phyloP scores from a whole-genome alignment of 2,888 invertebrate species.

The Caenorhabditis plicata region DNA sequence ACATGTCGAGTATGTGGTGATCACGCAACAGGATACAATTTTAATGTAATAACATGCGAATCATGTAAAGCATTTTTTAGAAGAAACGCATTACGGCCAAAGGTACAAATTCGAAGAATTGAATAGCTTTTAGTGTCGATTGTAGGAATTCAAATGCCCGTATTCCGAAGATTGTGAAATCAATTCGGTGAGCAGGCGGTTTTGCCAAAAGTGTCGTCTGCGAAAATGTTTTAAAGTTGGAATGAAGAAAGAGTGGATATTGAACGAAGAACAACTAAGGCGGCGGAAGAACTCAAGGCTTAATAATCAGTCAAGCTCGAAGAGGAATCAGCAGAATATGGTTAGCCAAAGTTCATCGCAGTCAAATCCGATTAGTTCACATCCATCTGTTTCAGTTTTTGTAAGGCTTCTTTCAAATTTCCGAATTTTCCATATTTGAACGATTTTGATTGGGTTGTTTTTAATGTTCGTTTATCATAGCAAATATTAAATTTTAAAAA shows the following conservation, averaged over 20 bases:
- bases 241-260: constrained; percentile 95
- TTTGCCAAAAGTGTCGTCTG: constrained; percentile 92
- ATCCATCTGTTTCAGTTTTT: constrained; percentile 31
- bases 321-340: constrained; percentile 8
- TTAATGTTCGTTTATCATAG: too few species aligned
- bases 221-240: constrained; percentile 88
- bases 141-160: constrained; percentile 63
- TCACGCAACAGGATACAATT: constrained; percentile 64
- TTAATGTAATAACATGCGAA: constrained; percentile 70
- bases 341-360: neutral
- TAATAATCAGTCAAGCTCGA: constrained; percentile 44
- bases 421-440: too few species aligned
- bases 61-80: constrained; percentile 96
- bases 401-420: constrained; percentile 7
- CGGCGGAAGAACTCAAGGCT: constrained; percentile 63
- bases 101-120: constrained; percentile 69
- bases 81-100: constrained; percentile 85
- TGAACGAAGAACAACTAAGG: constrained; percentile 83
- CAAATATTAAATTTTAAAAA: too few species aligned
- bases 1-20: constrained; percentile 63
- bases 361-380: constrained; percentile 14
- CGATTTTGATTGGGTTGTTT: constrained; percentile 3
- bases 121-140: neutral
- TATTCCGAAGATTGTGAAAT: constrained; percentile 63
- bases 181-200: constrained; percentile 70